phyloP scores from a whole-genome alignment of 1,140 invertebrate genomes.

The Nymphalis io region DNA sequence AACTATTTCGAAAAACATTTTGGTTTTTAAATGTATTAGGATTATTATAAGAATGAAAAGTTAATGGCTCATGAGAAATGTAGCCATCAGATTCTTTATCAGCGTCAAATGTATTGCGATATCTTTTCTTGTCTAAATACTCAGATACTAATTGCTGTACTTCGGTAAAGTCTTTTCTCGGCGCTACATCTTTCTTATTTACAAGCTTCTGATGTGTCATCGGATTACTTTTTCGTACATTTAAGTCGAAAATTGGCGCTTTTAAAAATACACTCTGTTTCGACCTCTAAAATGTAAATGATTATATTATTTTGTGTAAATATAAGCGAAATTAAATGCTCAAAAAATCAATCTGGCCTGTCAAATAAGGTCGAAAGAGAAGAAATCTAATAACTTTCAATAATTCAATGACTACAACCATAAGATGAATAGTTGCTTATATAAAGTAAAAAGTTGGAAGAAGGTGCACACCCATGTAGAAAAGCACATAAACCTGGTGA shows the following conservation, averaged over 20 bases:
- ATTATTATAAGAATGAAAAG: not conserved
- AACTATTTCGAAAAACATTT: not conserved
- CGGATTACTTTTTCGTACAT: conserved; percentile 21
- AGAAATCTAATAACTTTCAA: too few relatives aligned
- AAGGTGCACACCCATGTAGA: too few relatives aligned
- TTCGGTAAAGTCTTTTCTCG: conserved; percentile 57
- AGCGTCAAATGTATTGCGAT: conserved; percentile 16
- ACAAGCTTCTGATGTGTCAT: conserved; percentile 4
- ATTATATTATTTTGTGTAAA: not conserved
- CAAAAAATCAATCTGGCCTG: not conserved
- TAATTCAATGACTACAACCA: too few relatives aligned
- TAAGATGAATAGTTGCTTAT: too few relatives aligned
- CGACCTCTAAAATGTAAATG: conserved; percentile 44
- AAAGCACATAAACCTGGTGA: too few relatives aligned
- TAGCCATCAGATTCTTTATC: not conserved
- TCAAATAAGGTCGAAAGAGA: too few relatives aligned
- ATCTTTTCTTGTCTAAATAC: conserved; percentile 48
- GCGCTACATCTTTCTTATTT: conserved; percentile 51
- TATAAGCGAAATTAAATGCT: not conserved
- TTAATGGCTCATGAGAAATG: not conserved
- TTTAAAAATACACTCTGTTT: conserved; percentile 55
- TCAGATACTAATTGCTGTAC: conserved; percentile 46
- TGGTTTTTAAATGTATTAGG: not conserved
- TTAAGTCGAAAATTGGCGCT: conserved; percentile 45
- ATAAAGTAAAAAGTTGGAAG: too few relatives aligned